These are phyloP conservation scores for Trichonephila inaurata DNA, from an alignment of 1,140 invertebrate species.

Conservation along the genomic window DNA sequence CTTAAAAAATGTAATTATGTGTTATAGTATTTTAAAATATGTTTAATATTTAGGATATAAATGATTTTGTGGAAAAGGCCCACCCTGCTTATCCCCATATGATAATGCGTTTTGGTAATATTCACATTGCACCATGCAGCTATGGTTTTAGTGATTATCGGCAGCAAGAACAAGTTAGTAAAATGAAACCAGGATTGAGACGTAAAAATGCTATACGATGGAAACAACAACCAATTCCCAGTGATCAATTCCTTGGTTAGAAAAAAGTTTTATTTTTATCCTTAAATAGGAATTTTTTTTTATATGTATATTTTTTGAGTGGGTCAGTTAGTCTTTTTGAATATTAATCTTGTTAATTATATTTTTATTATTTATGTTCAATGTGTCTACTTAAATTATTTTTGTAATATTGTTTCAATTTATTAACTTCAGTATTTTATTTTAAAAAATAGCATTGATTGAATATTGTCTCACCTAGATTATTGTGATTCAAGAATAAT, in stretches of 20 bases:
- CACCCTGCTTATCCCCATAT: conserved; percentile 31
- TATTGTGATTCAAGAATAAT: too few species aligned
- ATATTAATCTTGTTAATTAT: too few species aligned
- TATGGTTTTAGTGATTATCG: conserved; percentile 71
- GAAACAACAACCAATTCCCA: conserved; percentile 49
- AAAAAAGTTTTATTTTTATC: not conserved
- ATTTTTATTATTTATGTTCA: too few species aligned
- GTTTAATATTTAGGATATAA: conserved; percentile 44
- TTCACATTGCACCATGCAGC: conserved; percentile 43
- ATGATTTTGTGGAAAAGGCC: conserved; percentile 65
- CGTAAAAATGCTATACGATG: conserved; percentile 37
- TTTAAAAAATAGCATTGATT: too few species aligned
- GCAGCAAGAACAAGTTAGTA: conserved; percentile 47
- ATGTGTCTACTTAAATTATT: too few species aligned
- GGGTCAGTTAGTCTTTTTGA: too few species aligned
- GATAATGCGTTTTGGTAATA: not conserved
- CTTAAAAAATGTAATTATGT: not conserved
- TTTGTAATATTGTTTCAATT: too few species aligned
- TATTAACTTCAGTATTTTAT: too few species aligned
- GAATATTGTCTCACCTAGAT: too few species aligned
- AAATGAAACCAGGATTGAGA: conserved; percentile 50
- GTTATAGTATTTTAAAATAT: not conserved
- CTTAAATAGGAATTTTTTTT: too few species aligned
- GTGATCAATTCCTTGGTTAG: conserved; percentile 49
- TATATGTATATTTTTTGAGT: too few species aligned